phyloP scores from a whole-genome alignment of 2,113 vertebrate genomes.

The Poecile atricapillus region DNA sequence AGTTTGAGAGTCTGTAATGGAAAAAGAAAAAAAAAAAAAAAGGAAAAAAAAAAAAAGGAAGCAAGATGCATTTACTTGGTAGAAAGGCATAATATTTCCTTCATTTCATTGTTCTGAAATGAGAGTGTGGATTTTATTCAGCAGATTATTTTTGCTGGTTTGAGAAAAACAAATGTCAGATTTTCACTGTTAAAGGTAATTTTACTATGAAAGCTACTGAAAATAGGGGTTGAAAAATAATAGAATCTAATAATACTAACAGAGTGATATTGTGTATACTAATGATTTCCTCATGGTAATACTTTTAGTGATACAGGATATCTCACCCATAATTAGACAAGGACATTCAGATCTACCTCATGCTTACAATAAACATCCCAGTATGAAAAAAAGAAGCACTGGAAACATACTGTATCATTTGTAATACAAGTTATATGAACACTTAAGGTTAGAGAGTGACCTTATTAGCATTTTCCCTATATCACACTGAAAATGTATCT shows the following conservation, averaged over 20 bases:
- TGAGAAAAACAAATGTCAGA: neutral
- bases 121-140: neutral
- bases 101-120: neutral
- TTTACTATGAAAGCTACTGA: neutral
- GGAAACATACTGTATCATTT: fast-evolving
- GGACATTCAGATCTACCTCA: neutral
- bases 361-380: neutral
- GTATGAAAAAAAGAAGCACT: neutral
- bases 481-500: neutral
- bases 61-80: neutral
- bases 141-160: neutral
- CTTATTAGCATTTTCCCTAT: neutral
- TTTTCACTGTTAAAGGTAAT: neutral
- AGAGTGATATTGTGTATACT: neutral
- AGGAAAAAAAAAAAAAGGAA: fast-evolving
- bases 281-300: neutral
- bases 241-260: neutral
- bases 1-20: neutral
- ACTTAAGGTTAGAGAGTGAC: neutral
- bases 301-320: neutral
- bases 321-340: neutral
- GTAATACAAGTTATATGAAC: neutral
- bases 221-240: neutral
- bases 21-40: neutral
- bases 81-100: neutral